Evolutionary conservation across 2,888 invertebrate species (phyloP).

Genomic region (Griposia aprilina): DNA sequence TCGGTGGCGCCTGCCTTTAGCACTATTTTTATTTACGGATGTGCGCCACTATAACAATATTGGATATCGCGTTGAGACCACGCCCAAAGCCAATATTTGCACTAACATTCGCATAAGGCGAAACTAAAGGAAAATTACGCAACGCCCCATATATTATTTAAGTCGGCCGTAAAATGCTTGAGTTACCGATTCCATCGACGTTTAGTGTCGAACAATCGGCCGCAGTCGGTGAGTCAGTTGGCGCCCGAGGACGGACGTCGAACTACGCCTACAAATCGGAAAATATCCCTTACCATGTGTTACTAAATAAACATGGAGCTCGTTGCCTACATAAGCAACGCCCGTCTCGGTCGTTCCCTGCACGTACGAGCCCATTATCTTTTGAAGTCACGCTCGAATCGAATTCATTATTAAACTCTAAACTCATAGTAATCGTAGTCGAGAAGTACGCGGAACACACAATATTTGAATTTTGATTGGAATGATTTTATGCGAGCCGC

Average conservation of each 20-base stretch:
- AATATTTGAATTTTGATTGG: conserved; percentile 84
- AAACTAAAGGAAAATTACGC: conserved; percentile 83
- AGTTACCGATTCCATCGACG: conserved; percentile 88
- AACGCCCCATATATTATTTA: conserved; percentile 88
- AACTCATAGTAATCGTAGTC: conserved; percentile 69
- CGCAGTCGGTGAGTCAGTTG: conserved; percentile 85
- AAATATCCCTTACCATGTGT: conserved; percentile 81
- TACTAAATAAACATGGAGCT: conserved; percentile 75
- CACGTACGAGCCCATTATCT: conserved; percentile 71
- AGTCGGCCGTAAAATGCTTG: conserved; percentile 86
- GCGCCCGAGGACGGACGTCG: conserved; percentile 82
- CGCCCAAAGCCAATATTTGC: conserved; percentile 76
- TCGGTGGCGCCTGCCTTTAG: conserved; percentile 58
- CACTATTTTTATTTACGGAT: conserved; percentile 59
- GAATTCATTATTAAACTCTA: conserved; percentile 75
- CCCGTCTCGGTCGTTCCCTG: conserved; percentile 55
- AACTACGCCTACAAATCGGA: conserved; percentile 85
- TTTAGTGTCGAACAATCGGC: conserved; percentile 88
- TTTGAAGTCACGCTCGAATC: conserved; percentile 74
- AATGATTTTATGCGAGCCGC: conserved; percentile 78
- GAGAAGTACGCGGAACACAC: conserved; percentile 75
- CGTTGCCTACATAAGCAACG: conserved; percentile 68
- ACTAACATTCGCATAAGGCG: conserved; percentile 78
- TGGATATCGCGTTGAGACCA: conserved; percentile 59
- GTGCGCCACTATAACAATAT: conserved; percentile 56